phyloP scores from a whole-genome alignment of 2,888 invertebrate species.

The Drepanosiphum platanoidis region DNA sequence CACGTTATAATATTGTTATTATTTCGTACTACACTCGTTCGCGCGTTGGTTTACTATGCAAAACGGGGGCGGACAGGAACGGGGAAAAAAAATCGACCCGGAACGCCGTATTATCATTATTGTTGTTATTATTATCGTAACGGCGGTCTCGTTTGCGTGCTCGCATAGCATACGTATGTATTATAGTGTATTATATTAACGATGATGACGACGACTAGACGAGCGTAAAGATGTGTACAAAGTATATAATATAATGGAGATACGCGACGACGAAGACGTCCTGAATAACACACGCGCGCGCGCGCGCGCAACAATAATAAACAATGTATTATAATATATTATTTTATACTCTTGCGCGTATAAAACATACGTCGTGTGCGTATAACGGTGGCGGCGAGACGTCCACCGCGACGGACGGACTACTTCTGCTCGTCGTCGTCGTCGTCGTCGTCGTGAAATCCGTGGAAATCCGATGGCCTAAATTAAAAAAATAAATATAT shows the following conservation, averaged over 20 bases:
- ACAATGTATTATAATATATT: neutral
- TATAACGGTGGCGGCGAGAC: neutral
- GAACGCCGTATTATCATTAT: neutral
- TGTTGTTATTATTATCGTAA: neutral
- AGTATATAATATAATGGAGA: too few relatives aligned
- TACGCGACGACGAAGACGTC: neutral
- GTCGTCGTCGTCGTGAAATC: neutral
- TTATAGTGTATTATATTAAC: neutral
- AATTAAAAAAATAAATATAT: constrained; percentile 11
- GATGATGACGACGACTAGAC: neutral
- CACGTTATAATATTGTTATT: neutral
- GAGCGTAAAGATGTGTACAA: too few relatives aligned
- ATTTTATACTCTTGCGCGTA: neutral
- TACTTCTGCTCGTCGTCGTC: neutral
- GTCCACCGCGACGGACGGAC: neutral
- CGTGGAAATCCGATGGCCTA: constrained; percentile 20
- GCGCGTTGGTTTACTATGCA: neutral
- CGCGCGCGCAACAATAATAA: neutral
- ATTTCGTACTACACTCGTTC: neutral
- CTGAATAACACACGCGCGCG: neutral
- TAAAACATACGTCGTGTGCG: too few relatives aligned
- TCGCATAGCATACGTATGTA: too few relatives aligned
- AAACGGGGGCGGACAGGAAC: neutral
- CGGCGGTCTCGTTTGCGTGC: neutral
- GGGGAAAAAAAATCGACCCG: neutral